Evolutionary conservation across 1,140 invertebrate species (phyloP), one percentile per base, ranked within the genome.

Genomic region (Centruroides vittatus): DNA sequence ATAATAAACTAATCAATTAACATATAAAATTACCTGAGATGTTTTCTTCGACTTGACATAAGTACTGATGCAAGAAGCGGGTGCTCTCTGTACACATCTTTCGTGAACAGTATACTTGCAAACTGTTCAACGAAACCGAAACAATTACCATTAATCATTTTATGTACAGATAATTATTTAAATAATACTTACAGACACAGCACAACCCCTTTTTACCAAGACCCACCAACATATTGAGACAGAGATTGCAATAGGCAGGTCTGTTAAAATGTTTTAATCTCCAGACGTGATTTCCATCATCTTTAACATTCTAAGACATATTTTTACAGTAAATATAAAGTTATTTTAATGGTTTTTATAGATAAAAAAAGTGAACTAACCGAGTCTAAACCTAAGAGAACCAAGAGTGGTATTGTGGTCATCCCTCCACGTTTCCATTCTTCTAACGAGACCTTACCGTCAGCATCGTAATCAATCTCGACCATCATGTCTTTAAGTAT

Each of bases 51-150:
- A 90, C 75, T 95, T 93, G 52, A 90, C 86, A 70, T 97, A 96
- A 0, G 93, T 98, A 13, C 87, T 87, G 70, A 97, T 96, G 73
- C 93, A 98, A 5, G 86, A 91, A 1, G 89, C 86, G 7, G 91
- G 89, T 1, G 93, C 93, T 67, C 90, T 79, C 71, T 93, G 88
- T n/a, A 96, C 93, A 76, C 93, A 98, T 10, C 93, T 79, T 73
- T 97, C 93, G 72, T 98, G 93, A 3, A 96, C 93, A 9, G 93
- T 97, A 74, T 94, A 98, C 76, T 96, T 95, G 80, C 93, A 98
- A 75, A 96, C 92, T 95, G 76, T 34, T 23, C 47, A 55, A 56
- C 53, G 8, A 1, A 51, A 51, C 49, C 49, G 2, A n/a, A n/a
- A n/a, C 34, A 51, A 2, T n/a, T 51, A 34, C 12, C 49, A n/a